Evolutionary conservation across 2,888 invertebrate genomes (phyloP).

Genomic region (Zootermopsis nevadensis): DNA sequence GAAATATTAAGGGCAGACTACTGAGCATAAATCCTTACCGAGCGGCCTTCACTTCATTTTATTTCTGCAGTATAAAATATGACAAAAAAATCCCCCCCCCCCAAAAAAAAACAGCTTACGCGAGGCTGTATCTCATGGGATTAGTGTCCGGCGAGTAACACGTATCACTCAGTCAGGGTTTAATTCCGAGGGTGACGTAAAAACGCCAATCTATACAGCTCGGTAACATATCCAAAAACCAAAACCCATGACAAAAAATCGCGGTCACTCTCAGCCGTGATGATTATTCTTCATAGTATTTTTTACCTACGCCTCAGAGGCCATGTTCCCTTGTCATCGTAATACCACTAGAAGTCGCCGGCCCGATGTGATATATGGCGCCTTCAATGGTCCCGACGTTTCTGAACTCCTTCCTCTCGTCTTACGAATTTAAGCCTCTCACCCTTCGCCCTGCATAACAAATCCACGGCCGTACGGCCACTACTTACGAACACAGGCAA

Average conservation of each 20-base stretch:
- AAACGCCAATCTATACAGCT: constrained; percentile 3
- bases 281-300: background rate
- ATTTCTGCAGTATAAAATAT: constrained; percentile 10
- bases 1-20: no score
- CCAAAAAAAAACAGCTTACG: background rate
- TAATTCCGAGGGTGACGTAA: background rate
- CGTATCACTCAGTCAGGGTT: background rate
- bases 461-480: no score
- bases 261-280: background rate
- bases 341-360: constrained; percentile 14
- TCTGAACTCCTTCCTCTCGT: no score
- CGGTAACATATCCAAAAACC: background rate
- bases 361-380: constrained; percentile 25
- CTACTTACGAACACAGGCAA: no score
- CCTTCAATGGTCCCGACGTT: no score
- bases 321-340: background rate
- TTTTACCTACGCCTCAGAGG: background rate
- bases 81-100: background rate
- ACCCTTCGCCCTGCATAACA: no score
- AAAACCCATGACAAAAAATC: background rate
- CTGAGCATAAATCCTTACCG: no score
- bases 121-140: background rate
- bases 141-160: constrained; percentile 1
- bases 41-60: no score
- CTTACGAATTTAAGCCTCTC: no score